Evolutionary conservation across 2,797 vertebrate genomes (phyloP), one percentile per base, ranked within the genome.

Genomic region (Selene dorsalis): DNA sequence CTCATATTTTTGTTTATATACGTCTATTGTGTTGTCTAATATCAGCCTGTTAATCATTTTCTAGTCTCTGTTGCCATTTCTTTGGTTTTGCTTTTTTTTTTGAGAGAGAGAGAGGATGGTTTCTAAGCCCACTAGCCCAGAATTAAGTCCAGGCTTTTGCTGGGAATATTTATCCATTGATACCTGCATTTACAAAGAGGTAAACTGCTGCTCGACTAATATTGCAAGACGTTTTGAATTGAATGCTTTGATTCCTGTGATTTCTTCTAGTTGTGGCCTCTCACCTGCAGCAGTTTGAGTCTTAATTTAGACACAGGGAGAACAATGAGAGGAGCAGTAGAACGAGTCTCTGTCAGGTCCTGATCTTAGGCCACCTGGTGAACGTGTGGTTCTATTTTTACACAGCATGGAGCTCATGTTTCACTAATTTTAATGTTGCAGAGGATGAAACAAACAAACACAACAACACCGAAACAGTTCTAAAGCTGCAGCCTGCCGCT

Each of bases 251-350:
- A 70, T 81, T 75, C 20, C 20, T 69, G 30, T 26, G 16, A 53
- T 50, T 22, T 13, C 47, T 55, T 79, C 58, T 43, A 28, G 22
- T n/a, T 17, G 11, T 57, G 60, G 45, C 74, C 43, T 76, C 64
- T 80, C 70, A 83, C 69, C 80, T 83, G 48, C 67, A 73, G 1
- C 18, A 59, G 58, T 74, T 84, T 69, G n/a, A 61, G 52, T 88
- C 87, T 88, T 84, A 80, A 82, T 92, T 90, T 92, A 88, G 78
- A 85, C 56, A 24, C 26, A 65, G 60, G 73, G 18, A 71, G 56
- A 82, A 70, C 28, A 63, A 18, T 55, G 64, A 73, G 7, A 32
- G 47, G 59, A 57, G 57, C 63, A 69, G 50, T 24, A 57, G 77
- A 47, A 14, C 53, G 43, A 71, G 53, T 62, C 57, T 69, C 68